Base-by-base conservation (phyloP, 2,797 vertebrate species). In the Buphagus erythrorhynchus region DNA sequence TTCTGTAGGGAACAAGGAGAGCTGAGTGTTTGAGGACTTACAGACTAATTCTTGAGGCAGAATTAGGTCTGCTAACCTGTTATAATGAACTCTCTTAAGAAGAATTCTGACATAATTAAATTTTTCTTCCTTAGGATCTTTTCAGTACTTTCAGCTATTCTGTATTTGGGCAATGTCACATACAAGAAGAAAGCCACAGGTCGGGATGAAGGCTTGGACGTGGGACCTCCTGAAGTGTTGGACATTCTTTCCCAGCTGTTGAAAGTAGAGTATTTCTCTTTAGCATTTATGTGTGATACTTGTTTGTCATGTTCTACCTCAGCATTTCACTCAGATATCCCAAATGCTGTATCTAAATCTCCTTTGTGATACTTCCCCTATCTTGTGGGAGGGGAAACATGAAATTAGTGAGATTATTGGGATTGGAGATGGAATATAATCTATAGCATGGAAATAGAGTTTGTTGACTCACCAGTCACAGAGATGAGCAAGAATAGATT, bases 151-250 rank as follows among this genome's bases (percentile, higher is more conserved):
- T 99, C 99, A 8, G 99, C 99, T 84, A 99, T 99, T 93, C 98
- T 99, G 76, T 99, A 98, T 96, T 96, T 99, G 98, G 99, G 99
- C 59, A 99, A 99, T 0, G 97, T 99, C 95, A 99, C 97, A 0
- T 99, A 98, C 93, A 98, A 97, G 46, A 98, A 95, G 93, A 99
- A 98, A 97, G 98, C 99, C 54, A 97, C 98, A 1, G 98, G 98
- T 71, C 98, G 98, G 11, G 98, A 98, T 8, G 98, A 98, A 68
- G 98, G 98, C 6, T 94, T 99, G 95, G 98, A 99, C 17, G 99
- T 98, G 1, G 99, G 99, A 63, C 99, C 99, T 25, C 97, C 98
- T 2, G 98, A 98, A 58, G 98, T 99, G 78, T 91, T 99, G 85
- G 98, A 98, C 51, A 99, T 98, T 2, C 97, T 99, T 46, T 99